These are phyloP conservation scores for Herpetotheres cachinnans DNA, from an alignment of 2,113 vertebrate species.

Conservation along the genomic window DNA sequence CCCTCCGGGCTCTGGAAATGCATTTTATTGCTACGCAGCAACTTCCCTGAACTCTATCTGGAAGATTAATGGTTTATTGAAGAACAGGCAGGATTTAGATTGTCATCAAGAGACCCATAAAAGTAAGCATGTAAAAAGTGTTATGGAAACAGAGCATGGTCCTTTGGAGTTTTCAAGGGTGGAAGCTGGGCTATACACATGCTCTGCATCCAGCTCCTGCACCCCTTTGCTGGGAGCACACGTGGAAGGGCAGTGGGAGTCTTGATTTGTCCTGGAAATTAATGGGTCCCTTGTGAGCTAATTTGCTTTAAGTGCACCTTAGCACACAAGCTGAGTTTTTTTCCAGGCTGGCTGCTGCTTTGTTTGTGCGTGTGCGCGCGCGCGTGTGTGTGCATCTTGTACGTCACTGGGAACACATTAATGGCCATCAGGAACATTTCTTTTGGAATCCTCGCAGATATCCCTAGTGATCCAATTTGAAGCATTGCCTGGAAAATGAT, in stretches of 20 bases:
- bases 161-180: constrained; percentile 52
- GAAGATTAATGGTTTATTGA: constrained; percentile 73
- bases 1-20: constrained; percentile 47
- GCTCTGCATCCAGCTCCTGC: constrained; percentile 6
- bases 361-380: neutral
- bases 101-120: constrained; percentile 73
- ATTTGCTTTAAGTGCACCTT: constrained; percentile 4
- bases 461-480: constrained; percentile 54
- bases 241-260: neutral
- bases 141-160: constrained; percentile 62
- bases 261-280: neutral
- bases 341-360: neutral
- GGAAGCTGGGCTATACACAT: neutral
- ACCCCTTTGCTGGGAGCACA: neutral
- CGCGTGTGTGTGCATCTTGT: neutral
- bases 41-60: constrained; percentile 65
- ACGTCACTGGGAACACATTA: constrained; percentile 40
- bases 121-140: constrained; percentile 66
- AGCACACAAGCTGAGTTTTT: neutral
- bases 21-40: constrained; percentile 49
- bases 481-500: constrained; percentile 63
- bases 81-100: constrained; percentile 73
- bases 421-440: constrained; percentile 16
- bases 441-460: constrained; percentile 33
- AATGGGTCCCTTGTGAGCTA: neutral